Evolutionary conservation across 2,113 vertebrate genomes (phyloP), one percentile per base, ranked within the genome.

Genomic region (Actenoides lindsayi): DNA sequence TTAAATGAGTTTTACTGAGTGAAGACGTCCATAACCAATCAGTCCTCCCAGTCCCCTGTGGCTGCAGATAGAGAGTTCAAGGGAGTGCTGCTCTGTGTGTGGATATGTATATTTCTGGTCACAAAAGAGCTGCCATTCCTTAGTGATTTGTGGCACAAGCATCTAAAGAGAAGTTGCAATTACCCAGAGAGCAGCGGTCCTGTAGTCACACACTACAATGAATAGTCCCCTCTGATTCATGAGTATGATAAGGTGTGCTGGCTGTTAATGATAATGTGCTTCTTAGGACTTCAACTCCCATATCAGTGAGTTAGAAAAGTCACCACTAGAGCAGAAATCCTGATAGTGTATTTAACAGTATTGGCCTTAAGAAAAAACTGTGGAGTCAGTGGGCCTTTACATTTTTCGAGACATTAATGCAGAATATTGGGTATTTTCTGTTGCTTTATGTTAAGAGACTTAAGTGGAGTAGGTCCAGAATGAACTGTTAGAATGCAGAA

Each of bases 121-220:
- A 75, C 78, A 92, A 82, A 94, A 87, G 30, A 87, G 46, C 65
- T 94, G 82, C 67, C 53, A 51, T 46, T 96, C 91, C 64, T 60
- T 74, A 90, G 71, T 73, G 70, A 91, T 89, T 89, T 80, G 79
- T 83, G 53, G 18, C 70, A 77, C 30, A 42, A 62, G 19, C 46
- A 83, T 60, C 54, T 50, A 39, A 83, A 96, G 39, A 92, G 70
- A 74, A 90, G 35, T 13, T 64, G 74, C 62, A 89, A 90, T 96
- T 90, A 82, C 64, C 41, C 88, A 69, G 60, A 64, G 39, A 69
- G 60, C 3, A 3, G 79, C 3, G 2, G 35, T 83, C 42, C 56
- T 42, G 35, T 78, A 70, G 83, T 83, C 77, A 75, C 54, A 71
- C 59, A 19, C 24, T 69, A 68, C 91, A 90, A 10, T 77, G 63